Evolutionary conservation across 2,888 invertebrate genomes (phyloP), one percentile per base, ranked within the genome.

Genomic region (Sussaba pulchella): DNA sequence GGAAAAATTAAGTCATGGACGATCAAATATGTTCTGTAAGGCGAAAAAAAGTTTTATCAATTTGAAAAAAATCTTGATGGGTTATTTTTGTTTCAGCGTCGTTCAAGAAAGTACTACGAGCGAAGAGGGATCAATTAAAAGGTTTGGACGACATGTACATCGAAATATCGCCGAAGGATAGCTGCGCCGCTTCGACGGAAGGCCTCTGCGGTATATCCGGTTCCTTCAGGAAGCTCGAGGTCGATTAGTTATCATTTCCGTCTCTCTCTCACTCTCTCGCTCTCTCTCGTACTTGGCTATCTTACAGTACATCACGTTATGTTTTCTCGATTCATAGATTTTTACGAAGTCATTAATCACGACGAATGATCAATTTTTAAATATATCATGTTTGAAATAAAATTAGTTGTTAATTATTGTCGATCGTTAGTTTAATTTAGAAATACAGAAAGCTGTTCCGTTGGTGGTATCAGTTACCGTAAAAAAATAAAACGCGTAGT

Each of bases 141-240:
- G 95, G 95, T 8, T 92, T 97, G 79, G 97, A 97, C 87, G 95
- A 96, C 19, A 96, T 97, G 96, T 94, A 94, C 81, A 94, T 97
- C 82, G 95, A 96, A 92, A 93, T 96, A 79, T 94, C 95, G 88
- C 88, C 92, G 89, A 88, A 92, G 89, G 82, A 92, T 86, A 83
- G 94, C 93, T 83, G 93, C 94, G 85, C 94, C 92, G 94, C 94
- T 80, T 94, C 94, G 78, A 93, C 94, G 88, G 93, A 95, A 87
- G 95, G 95, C 82, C 93, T 96, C 66, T 96, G 94, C 81, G 96
- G 96, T 1, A 94, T 97, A 63, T 95, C 96, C 82, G 97, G 97
- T 21, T 96, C 96, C 74, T 97, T 97, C 92, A 95, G 97, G 89
- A 97, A 96, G 92, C 93, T 97, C 75, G 96, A 96, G 91, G 95